phyloP scores from a whole-genome alignment of 2,113 vertebrate genomes.

The Gasterosteus nipponicus region DNA sequence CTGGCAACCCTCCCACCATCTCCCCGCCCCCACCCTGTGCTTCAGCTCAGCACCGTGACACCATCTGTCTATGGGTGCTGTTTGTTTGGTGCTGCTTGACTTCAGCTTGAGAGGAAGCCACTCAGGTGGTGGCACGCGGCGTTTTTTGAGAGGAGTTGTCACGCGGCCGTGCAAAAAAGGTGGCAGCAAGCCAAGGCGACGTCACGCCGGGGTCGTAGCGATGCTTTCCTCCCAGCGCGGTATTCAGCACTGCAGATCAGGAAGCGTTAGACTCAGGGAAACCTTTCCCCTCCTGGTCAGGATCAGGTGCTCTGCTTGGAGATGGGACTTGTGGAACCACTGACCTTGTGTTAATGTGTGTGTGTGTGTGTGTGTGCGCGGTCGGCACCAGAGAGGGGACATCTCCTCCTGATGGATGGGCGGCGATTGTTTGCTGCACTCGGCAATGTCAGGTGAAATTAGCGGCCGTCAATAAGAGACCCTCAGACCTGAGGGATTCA shows the following conservation, averaged over 20 bases:
- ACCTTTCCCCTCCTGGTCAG: conserved; percentile 39
- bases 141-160: conserved; percentile 57
- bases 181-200: conserved; percentile 46
- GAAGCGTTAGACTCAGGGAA: conserved; percentile 50
- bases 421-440: conserved; percentile 63
- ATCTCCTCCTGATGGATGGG: conserved; percentile 67
- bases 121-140: conserved; percentile 48
- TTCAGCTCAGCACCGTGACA: conserved; percentile 56
- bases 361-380: conserved; percentile 18
- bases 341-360: conserved; percentile 38
- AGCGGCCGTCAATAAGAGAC: conserved; percentile 58
- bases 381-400: conserved; percentile 29
- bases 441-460: conserved; percentile 75
- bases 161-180: conserved; percentile 37
- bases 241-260: conserved; percentile 68
- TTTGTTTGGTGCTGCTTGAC: conserved; percentile 64
- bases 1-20: conserved; percentile 35
- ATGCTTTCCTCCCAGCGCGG: conserved; percentile 46
- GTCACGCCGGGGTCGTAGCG: conserved; percentile 9
- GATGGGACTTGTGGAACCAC: conserved; percentile 42
- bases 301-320: conserved; percentile 66
- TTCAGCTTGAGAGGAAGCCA: conserved; percentile 68
- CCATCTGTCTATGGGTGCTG: conserved; percentile 67
- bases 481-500: conserved; percentile 66
- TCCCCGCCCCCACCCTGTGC: not conserved